Percentiles rank a stretch among this genome's conserved stretches.
phyloP scores from a whole-genome alignment of 1,140 invertebrate species.

The Rhizoglyphus robini region DNA sequence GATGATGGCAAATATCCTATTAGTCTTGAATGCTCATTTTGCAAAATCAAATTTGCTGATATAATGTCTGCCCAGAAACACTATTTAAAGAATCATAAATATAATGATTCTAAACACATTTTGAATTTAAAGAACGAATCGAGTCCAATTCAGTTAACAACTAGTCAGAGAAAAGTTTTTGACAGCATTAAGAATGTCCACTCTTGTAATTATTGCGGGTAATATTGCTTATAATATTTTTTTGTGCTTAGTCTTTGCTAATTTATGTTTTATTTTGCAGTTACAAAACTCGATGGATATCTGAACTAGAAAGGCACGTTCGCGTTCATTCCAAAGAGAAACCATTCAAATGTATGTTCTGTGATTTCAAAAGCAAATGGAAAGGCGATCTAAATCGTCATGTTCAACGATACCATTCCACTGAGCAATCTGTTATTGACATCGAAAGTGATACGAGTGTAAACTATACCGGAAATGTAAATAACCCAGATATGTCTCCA shows the following conservation, averaged over 20 bases:
- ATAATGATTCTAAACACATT: neutral
- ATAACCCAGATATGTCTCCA: neutral
- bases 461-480: neutral
- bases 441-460: neutral
- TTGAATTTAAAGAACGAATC: neutral
- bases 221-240: neutral
- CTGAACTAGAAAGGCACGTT: slow-evolving; percentile 57
- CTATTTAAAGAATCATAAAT: slow-evolving; percentile 3
- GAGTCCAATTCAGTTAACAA: neutral
- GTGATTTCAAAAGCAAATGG: slow-evolving; percentile 38
- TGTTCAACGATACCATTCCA: slow-evolving; percentile 34
- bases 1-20: neutral
- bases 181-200: neutral
- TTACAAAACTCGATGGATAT: slow-evolving; percentile 66
- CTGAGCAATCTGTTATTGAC: neutral
- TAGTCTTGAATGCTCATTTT: slow-evolving; percentile 6
- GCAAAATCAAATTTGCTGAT: slow-evolving; percentile 12
- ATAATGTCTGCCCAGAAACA: slow-evolving; percentile 9
- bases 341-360: slow-evolving; percentile 34
- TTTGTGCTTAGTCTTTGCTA: neutral
- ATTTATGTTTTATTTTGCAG: slow-evolving; percentile 35
- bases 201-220: neutral
- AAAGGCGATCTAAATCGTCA: slow-evolving; percentile 38
- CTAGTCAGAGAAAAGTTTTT: slow-evolving; percentile 9
- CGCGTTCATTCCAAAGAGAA: slow-evolving; percentile 46